Evolutionary conservation across 1,140 invertebrate species (phyloP).

Genomic region (Drosophila obscura): DNA sequence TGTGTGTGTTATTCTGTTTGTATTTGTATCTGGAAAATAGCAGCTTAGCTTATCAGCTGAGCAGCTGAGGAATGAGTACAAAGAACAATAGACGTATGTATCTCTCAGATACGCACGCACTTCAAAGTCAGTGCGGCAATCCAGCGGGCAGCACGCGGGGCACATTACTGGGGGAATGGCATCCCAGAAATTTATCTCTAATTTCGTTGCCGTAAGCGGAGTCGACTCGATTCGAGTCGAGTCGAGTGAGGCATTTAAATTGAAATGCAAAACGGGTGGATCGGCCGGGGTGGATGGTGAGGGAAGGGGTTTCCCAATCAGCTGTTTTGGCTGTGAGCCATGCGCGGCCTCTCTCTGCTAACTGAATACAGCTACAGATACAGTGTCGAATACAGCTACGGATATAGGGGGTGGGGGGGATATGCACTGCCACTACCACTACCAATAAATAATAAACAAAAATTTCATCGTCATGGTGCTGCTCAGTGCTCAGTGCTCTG

Average conservation of each 20-base stretch:
- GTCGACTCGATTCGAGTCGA: neutral
- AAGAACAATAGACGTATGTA: too few species aligned
- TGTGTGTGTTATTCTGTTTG: constrained; percentile 1
- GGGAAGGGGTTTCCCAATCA: constrained; percentile 18
- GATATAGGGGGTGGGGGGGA: neutral
- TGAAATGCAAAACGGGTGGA: neutral
- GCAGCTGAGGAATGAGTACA: too few species aligned
- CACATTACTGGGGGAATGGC: too few species aligned
- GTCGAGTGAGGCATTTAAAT: constrained; percentile 6
- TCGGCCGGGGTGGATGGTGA: neutral
- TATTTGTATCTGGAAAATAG: constrained; percentile 3
- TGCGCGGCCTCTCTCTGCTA: constrained; percentile 5
- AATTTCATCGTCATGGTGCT: constrained; percentile 23
- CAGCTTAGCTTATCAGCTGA: too few species aligned
- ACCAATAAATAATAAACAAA: constrained; percentile 8
- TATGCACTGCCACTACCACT: neutral
- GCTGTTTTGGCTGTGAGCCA: constrained; percentile 46
- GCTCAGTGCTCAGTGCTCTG: too few species aligned
- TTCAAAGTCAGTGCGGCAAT: too few species aligned
- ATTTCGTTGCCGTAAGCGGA: neutral
- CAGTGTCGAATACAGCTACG: constrained; percentile 24
- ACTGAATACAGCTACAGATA: neutral
- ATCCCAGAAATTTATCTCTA: constrained; percentile 21
- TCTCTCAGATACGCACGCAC: too few species aligned
- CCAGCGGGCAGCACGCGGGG: too few species aligned